A percentile compares a stretch with the other conserved stretches of the same genome.
Conservation (phyloP, 2,888 invertebrate species). For the Drosophila paranaensis region DNA sequence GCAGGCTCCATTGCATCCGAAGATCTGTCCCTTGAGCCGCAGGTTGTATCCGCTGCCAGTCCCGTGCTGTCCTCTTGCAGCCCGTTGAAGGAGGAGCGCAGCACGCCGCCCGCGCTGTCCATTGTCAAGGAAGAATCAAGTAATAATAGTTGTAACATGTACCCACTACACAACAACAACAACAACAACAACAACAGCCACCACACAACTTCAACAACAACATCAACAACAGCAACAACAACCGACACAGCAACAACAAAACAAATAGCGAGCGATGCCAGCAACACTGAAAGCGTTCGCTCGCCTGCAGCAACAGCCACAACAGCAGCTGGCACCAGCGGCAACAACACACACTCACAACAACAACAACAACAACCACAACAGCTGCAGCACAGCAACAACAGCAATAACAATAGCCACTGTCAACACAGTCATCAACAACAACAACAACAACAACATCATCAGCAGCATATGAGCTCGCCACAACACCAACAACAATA, state of each 20-base stretch:
- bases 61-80: slow-evolving; percentile 86
- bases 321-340: slow-evolving; percentile 61
- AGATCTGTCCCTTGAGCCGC: slow-evolving; percentile 89
- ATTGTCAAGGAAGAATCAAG: slow-evolving; percentile 91
- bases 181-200: slow-evolving; percentile 66
- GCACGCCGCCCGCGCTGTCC: slow-evolving; percentile 88
- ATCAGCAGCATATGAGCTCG: slow-evolving; percentile 75
- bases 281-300: slow-evolving; percentile 72
- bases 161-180: slow-evolving; percentile 83
- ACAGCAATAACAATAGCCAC: slow-evolving; percentile 67
- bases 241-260: slow-evolving; percentile 70
- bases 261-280: slow-evolving; percentile 62
- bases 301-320: slow-evolving; percentile 59
- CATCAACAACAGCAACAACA: slow-evolving; percentile 56
- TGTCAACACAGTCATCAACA: slow-evolving; percentile 72
- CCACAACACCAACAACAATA: slow-evolving; percentile 81
- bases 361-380: slow-evolving; percentile 66
- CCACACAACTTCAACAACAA: slow-evolving; percentile 70
- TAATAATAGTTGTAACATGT: slow-evolving; percentile 88
- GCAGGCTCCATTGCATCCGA: slow-evolving; percentile 92
- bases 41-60: slow-evolving; percentile 84
- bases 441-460: slow-evolving; percentile 58
- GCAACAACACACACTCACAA: slow-evolving; percentile 70
- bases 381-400: slow-evolving; percentile 81
- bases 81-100: slow-evolving; percentile 88